Base-by-base conservation (phyloP, 2,888 invertebrate genomes). In the Petrolisthes manimaculis region DNA sequence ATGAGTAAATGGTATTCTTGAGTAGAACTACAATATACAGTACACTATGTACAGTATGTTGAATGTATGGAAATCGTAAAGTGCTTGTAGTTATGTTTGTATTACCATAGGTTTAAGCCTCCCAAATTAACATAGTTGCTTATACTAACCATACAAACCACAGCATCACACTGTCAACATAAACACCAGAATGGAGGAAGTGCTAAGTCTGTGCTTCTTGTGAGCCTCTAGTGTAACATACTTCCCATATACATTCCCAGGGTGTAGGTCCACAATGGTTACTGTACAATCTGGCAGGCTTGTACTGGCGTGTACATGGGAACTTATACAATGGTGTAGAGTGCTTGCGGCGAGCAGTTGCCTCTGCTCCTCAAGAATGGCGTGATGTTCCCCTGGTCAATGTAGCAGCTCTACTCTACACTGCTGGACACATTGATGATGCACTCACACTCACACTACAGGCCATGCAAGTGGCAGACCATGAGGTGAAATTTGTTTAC, bases 291-390 rank as follows among this genome's bases (percentile, higher is more conserved):
- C 92, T 97, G 74, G 95, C 96, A 0, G 96, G 96, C 0, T 93
- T 96, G 24, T 96, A 96, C 93, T 97, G 96, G 96, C 94, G 96
- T 9, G 95, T 96, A 0, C 94, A 95, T 4, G 95, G 95, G 6
- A 95, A 96, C 92, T 94, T 95, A 61, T 94, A 94, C 80, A 95
- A 96, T 92, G 95, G 96, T 0, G 93, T 96, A 8, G 95, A 95
- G 91, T 97, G 97, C 92, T 94, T 96, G 6, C 94, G 95, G 75
- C 93, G 95, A 9, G 95, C 96, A 0, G 93, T 95, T 55, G 93
- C 94, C 90, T 93, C 93, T n/a, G 95, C 94, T 6, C 95, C 95
- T 0, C 93, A 93, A 4, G 94, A 94, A 90, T 94, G 95, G 91
- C 94, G 94, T 14, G 96, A 96, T 92, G 94, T 96, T 0, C 95